Conservation (phyloP, 2,797 vertebrate species). For the Amniataba percoides region DNA sequence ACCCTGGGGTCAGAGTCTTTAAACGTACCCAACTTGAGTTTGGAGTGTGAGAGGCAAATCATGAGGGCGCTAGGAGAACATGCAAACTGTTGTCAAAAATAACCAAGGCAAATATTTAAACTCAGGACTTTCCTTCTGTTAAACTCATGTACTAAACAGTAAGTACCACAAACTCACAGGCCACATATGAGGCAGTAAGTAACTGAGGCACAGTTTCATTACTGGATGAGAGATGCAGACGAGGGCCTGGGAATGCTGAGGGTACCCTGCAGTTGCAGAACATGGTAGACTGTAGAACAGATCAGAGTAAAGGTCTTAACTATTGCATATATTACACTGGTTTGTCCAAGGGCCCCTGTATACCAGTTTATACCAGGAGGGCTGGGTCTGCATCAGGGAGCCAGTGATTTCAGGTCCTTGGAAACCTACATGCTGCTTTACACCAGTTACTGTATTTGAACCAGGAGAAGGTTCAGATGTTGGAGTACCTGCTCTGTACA, state of each 20-base stretch:
- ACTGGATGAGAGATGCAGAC: constrained; percentile 33
- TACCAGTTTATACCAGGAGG: constrained; percentile 13
- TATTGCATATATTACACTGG: constrained; percentile 78
- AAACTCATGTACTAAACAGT: constrained; percentile 3
- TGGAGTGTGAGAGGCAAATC: neutral
- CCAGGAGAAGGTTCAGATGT: constrained; percentile 31
- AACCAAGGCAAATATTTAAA: constrained; percentile 33
- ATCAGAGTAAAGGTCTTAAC: constrained; percentile 59
- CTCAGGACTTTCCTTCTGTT: constrained; percentile 15
- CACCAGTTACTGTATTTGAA: constrained; percentile 31
- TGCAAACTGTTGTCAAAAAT: constrained; percentile 21
- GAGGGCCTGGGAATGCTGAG: constrained; percentile 15
- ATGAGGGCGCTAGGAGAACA: neutral
- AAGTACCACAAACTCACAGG: constrained; percentile 5
- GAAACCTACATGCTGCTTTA: constrained; percentile 42
- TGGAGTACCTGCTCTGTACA: constrained; percentile 49
- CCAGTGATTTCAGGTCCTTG: constrained; percentile 7
- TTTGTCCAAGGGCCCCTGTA: constrained; percentile 51
- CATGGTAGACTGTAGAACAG: constrained; percentile 32
- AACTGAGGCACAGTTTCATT: constrained; percentile 61
- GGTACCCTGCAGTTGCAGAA: constrained; percentile 28
- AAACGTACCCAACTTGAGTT: constrained; percentile 2
- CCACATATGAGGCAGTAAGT: constrained; percentile 56
- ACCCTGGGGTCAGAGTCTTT: constrained; percentile 12
- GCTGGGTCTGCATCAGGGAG: neutral